phyloP scores from a whole-genome alignment of 2,888 invertebrate species.

The Rhaphigaster nebulosa region DNA sequence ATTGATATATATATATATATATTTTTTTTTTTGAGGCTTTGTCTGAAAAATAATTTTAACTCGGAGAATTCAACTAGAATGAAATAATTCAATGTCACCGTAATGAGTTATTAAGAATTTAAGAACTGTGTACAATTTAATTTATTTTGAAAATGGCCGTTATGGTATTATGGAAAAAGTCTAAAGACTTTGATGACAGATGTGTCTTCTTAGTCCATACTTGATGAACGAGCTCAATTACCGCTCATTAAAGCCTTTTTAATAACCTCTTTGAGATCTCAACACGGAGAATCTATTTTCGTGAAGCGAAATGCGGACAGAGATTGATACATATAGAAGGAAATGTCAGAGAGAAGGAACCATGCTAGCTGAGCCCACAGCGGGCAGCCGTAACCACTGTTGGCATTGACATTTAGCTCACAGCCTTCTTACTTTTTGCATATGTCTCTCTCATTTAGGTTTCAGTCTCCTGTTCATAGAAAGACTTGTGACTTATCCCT shows the following conservation, averaged over 20 bases:
- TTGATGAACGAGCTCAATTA: background rate
- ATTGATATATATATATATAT: no score
- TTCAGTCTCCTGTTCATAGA: background rate
- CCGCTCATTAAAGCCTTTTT: background rate
- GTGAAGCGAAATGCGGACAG: background rate
- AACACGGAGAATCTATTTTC: background rate
- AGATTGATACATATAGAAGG: background rate
- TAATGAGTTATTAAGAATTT: no score
- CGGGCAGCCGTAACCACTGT: background rate
- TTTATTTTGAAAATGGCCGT: no score
- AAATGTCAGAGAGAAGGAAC: background rate
- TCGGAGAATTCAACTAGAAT: no score
- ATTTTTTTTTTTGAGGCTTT: no score
- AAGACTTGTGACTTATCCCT: background rate
- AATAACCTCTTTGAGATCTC: background rate
- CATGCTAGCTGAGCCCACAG: background rate
- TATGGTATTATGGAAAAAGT: no score
- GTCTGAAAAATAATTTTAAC: no score
- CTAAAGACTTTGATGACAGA: no score
- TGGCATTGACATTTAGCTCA: conserved; percentile 37
- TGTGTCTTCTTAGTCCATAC: background rate
- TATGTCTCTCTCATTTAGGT: conserved; percentile 4
- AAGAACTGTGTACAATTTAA: no score
- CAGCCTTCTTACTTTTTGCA: conserved; percentile 39
- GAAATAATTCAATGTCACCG: no score